Evolutionary conservation across 2,888 invertebrate species (phyloP), one percentile per base, ranked within the genome.

Genomic region (Microdon myrmicae): DNA sequence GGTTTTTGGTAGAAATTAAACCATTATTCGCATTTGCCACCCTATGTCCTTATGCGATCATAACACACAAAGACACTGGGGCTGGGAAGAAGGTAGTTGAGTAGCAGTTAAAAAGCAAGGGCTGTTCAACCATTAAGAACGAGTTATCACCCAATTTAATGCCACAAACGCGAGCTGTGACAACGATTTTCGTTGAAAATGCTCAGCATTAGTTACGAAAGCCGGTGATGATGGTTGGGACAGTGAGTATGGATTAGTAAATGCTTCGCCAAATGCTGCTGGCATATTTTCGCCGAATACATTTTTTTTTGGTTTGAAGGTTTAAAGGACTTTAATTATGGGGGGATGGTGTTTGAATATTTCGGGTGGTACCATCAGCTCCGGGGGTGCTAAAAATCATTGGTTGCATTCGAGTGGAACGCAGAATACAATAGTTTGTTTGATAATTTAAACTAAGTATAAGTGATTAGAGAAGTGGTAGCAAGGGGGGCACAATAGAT

Each of bases 11-110:
- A 56, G 53, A 53, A 64, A 58, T 64, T 56, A 58, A 64, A 58
- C 58, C 64, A 64, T 64, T 64, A 64, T 64, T 53, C 56, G 64
- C 64, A 64, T 64, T 64, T 64, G 64, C 58, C 64, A 64, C 56
- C 64, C 54, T 54, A 54, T 37, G 61, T 54, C 58, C 58, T 64
- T 45, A 38, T 20, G 44, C 14, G 16, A n/a, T n/a, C n/a, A n/a
- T n/a, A 26, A 17, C 34, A 44, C 22, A 35, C 58, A 12, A 10
- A 37, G 14, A 9, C 28, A 37, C 35, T 14, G 35, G 7, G 13
- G 28, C 14, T n/a, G 25, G 34, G n/a, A 35, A 12, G 20, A 28
- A 37, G 25, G 17, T 23, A 7, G 28, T 32, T 53, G 43, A 59
- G 48, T 28, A 34, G 32, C 51, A 51, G 56, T 51, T 55, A 56